Conservation (phyloP, 1,140 invertebrate species). For the Daktulosphaira vitifoliae region DNA sequence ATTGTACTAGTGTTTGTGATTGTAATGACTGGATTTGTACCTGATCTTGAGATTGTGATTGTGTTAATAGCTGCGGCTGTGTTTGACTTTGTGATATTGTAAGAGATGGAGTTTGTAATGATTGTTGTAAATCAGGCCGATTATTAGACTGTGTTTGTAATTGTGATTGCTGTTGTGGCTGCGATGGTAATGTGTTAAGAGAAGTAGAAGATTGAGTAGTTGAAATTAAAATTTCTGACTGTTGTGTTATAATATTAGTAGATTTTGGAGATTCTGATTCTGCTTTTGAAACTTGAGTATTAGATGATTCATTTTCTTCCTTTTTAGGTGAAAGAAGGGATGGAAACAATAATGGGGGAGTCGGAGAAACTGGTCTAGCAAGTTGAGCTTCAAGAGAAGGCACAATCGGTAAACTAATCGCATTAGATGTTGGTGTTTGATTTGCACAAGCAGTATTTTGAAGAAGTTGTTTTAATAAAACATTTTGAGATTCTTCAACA, state of each 20-base stretch:
- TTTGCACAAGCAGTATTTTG: slow-evolving; percentile 69
- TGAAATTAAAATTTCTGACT: slow-evolving; percentile 35
- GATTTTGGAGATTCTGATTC: slow-evolving; percentile 18
- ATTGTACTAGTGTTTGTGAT: not conserved
- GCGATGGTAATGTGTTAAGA: not conserved
- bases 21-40: not conserved
- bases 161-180: slow-evolving; percentile 20
- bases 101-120: too few species aligned
- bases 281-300: slow-evolving; percentile 1
- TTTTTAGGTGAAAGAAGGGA: slow-evolving; percentile 39
- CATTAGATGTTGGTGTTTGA: slow-evolving; percentile 43
- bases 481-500: slow-evolving; percentile 73
- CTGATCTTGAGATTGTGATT: not conserved
- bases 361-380: slow-evolving; percentile 59
- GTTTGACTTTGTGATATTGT: not conserved
- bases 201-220: slow-evolving; percentile 23
- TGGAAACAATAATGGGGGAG: slow-evolving; percentile 46
- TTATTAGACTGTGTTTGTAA: too few species aligned
- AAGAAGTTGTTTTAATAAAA: slow-evolving; percentile 77
- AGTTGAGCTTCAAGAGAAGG: slow-evolving; percentile 64
- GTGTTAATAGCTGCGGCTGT: not conserved
- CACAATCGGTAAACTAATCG: slow-evolving; percentile 47
- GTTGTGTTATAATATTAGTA: slow-evolving; percentile 20
- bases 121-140: too few species aligned
- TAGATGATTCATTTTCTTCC: slow-evolving; percentile 6